A percentile compares a stretch with the other conserved stretches of the same genome.
Conservation (phyloP, 2,797 vertebrate species). For the Dermochelys coriacea region DNA sequence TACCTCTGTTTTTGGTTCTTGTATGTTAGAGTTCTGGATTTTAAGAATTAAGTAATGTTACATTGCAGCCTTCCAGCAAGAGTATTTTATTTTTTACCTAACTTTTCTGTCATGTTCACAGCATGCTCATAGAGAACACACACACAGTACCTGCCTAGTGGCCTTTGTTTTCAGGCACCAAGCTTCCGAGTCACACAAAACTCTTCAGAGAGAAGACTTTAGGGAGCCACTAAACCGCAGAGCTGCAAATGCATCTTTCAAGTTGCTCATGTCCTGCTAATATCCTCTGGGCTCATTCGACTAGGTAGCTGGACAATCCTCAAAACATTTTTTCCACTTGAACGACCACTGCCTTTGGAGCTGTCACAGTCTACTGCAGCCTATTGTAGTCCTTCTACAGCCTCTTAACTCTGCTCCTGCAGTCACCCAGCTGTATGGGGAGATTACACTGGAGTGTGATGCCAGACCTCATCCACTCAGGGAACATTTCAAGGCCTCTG, state of each 20-base stretch:
- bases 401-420: not conserved
- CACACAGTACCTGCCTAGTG: not conserved
- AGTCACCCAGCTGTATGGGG: not conserved
- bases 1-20: no score
- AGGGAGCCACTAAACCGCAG: not conserved
- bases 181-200: not conserved
- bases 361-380: not conserved
- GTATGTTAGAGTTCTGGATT: no score
- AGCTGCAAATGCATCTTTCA: not conserved
- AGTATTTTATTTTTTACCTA: no score
- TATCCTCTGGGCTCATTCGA: not conserved
- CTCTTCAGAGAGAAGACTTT: not conserved
- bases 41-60: no score
- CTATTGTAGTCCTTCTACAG: not conserved
- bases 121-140: no score
- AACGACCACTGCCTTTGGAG: not conserved
- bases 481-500: not conserved
- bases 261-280: not conserved
- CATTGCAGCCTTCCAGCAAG: no score
- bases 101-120: no score
- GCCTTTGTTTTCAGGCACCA: not conserved
- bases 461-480: not conserved
- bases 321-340: not conserved
- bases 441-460: not conserved
- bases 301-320: not conserved